Evolutionary conservation across 2,797 vertebrate species (phyloP).

Genomic region (Chelmon rostratus): DNA sequence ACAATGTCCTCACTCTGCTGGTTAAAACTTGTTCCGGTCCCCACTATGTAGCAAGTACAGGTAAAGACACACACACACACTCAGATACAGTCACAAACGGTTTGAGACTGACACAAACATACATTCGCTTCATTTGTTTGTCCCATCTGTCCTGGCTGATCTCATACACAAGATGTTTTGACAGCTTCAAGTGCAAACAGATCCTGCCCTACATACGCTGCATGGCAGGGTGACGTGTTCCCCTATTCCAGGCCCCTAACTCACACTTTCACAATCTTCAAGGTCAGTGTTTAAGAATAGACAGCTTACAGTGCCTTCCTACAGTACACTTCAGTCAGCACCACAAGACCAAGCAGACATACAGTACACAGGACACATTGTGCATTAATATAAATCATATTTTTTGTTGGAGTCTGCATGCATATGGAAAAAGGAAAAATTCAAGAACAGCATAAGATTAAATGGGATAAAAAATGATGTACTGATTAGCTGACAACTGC

Average conservation of each 20-base stretch:
- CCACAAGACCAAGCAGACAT: not conserved
- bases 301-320: conserved; percentile 21
- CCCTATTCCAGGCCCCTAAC: conserved; percentile 49
- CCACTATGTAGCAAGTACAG: too few relatives aligned
- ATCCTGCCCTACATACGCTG: conserved; percentile 45
- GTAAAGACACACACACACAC: not conserved
- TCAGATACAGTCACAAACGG: not conserved
- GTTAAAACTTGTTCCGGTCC: too few relatives aligned
- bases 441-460: not conserved
- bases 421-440: not conserved
- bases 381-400: not conserved
- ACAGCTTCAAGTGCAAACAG: conserved; percentile 64
- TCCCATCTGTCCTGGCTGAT: conserved; percentile 38
- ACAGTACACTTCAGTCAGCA: conserved; percentile 22
- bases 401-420: not conserved
- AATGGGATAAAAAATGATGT: not conserved
- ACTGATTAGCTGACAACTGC: too few relatives aligned
- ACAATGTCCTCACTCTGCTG: too few relatives aligned
- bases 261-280: conserved; percentile 59
- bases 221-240: conserved; percentile 40
- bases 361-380: not conserved
- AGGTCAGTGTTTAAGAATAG: conserved; percentile 68
- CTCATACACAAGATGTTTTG: conserved; percentile 64
- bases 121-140: conserved; percentile 29
- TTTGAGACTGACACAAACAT: conserved; percentile 31